Evolutionary conservation across 2,888 invertebrate genomes (phyloP).

Genomic region (Stenotaenia linearis): DNA sequence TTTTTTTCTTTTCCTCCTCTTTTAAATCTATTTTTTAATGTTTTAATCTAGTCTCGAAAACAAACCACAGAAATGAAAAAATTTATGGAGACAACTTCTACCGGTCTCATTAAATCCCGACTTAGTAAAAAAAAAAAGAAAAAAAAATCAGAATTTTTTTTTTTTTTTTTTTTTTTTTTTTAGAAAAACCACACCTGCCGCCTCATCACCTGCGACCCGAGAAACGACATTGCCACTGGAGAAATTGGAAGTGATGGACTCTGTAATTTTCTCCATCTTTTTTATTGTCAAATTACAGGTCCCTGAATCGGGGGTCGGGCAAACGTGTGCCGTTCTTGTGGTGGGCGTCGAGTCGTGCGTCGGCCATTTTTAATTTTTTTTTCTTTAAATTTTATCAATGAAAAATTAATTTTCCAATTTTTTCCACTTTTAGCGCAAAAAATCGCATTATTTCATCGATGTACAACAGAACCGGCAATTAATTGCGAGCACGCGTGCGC

Average conservation of each 20-base stretch:
- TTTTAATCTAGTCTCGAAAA: not conserved
- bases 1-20: not conserved
- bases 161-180: too few species aligned
- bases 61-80: not conserved
- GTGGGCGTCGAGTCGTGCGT: not conserved
- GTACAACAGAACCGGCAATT: not conserved
- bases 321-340: not conserved
- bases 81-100: not conserved
- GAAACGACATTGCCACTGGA: not conserved
- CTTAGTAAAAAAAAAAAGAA: not conserved
- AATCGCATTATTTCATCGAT: not conserved
- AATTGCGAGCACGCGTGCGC: not conserved
- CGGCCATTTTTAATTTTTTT: not conserved
- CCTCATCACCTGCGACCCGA: not conserved
- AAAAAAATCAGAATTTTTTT: not conserved
- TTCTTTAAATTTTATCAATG: too few species aligned
- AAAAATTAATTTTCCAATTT: too few species aligned
- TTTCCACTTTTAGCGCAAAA: too few species aligned
- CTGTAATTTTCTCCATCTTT: constrained; percentile 11
- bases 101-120: not conserved
- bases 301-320: not conserved
- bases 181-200: not conserved
- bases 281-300: constrained; percentile 2
- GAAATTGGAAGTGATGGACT: not conserved
- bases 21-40: not conserved